Evolutionary conservation across 2,888 invertebrate genomes (phyloP).

Genomic region (Tetropium fuscum): DNA sequence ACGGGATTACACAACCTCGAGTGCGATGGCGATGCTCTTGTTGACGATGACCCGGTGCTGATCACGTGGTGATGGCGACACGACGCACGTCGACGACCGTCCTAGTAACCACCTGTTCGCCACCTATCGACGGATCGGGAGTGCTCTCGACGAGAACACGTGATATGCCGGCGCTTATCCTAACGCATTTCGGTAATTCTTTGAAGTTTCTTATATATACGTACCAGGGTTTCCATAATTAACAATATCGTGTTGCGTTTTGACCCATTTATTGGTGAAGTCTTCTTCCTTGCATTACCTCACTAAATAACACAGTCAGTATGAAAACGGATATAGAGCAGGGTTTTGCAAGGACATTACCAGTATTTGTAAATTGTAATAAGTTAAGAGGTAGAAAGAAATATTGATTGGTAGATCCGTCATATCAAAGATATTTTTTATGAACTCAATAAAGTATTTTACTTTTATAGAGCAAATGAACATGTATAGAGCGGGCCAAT

Average conservation of each 20-base stretch:
- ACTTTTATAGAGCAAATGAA: no score
- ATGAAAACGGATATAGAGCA: no score
- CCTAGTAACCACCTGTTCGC: conserved; percentile 51
- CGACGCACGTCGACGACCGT: conserved; percentile 50
- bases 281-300: neutral
- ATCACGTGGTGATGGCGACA: conserved; percentile 59
- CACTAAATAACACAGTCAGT: no score
- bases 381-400: no score
- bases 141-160: conserved; percentile 28
- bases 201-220: neutral
- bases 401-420: no score
- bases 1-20: conserved; percentile 61
- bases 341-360: no score
- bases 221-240: conserved; percentile 7
- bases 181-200: conserved; percentile 22
- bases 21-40: conserved; percentile 55
- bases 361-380: no score
- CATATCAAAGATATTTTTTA: no score
- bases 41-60: conserved; percentile 53
- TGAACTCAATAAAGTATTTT: no score
- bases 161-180: conserved; percentile 42
- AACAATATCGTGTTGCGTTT: neutral
- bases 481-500: no score
- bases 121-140: conserved; percentile 36
- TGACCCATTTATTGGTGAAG: conserved; percentile 19